A percentile compares a stretch with the other conserved stretches of the same genome.
Evolutionary conservation across 2,113 vertebrate genomes (phyloP).

Genomic region (Cynoglossus semilaevis): DNA sequence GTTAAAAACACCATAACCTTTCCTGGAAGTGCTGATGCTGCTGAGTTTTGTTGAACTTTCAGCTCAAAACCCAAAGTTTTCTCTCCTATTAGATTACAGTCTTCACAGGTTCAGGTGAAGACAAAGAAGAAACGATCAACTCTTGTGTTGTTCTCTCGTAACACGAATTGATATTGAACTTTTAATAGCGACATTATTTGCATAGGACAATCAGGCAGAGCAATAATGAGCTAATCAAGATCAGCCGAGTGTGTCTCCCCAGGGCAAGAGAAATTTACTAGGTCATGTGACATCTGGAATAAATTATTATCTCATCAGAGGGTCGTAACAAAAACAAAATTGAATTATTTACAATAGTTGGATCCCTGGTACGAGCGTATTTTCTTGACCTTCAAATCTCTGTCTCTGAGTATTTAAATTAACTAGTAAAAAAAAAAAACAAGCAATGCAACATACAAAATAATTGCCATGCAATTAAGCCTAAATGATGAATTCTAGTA

Average conservation of each 20-base stretch:
- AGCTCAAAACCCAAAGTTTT: too few species aligned
- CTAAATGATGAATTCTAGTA: constrained; percentile 40
- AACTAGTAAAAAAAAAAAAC: constrained; percentile 15
- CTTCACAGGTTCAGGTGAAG: too few species aligned
- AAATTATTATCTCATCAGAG: background rate
- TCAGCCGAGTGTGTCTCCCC: background rate
- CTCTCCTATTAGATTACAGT: too few species aligned
- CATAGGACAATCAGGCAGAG: constrained; percentile 3
- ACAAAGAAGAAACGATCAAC: too few species aligned
- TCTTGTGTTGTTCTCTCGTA: too few species aligned
- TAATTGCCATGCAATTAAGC: constrained; percentile 50
- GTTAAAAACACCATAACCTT: too few species aligned
- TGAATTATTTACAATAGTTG: background rate
- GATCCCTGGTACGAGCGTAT: background rate
- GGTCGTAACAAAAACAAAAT: background rate
- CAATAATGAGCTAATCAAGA: background rate
- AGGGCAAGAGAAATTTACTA: constrained; percentile 1
- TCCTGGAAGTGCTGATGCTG: too few species aligned
- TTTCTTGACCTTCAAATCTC: background rate
- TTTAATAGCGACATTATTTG: constrained; percentile 1
- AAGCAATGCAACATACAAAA: constrained; percentile 22
- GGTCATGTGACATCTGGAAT: constrained; percentile 1
- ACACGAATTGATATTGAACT: background rate
- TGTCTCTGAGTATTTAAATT: constrained; percentile 20
- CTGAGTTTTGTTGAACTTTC: too few species aligned